Base-by-base conservation (phyloP, 2,888 invertebrate genomes). In the Scaptomyza tumidula region DNA sequence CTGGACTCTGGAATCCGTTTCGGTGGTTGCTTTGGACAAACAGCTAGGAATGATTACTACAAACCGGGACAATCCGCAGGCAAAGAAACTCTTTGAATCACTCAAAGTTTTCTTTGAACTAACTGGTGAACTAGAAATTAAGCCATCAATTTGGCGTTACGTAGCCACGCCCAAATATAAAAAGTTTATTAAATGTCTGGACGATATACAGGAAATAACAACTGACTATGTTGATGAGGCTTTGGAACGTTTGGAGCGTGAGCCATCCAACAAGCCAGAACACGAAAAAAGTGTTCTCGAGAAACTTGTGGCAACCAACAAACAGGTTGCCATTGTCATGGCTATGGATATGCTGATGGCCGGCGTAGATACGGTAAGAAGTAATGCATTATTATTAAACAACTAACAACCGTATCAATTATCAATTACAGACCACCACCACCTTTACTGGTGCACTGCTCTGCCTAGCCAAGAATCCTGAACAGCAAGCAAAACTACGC, bases 331-430 rank as follows among this genome's bases (percentile, higher is more conserved):
- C 0, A 87, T 93, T 11, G 93, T 94, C 66, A 95, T 95, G 95
- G 94, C 94, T 0, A 93, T 94, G 80, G 96, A 96, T 88, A 94
- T 96, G 95, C 80, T 96, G 13, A 91, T 94, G 59, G 95, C 95
- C 45, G 96, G 96, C 53, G 94, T 96, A 27, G 96, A 96, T 86
- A 95, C 95, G 65, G 95, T 96, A 92, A 92, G 71, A 27, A 10
- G 7, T n/a, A 27, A 1, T 33, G 11, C 2, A 48, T 27, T 0
- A 10, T 6, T 7, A 50, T 0, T 49, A 5, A n/a, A 1, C 16
- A 44, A 5, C 4, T 16, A 1, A 4, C 3, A 19, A 31, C 0
- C n/a, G 10, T 6, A 50, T 50, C 3, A 31, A 24, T 11, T 19
- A 7, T 7, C 0, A 5, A 41, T 35, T 13, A 10, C 67, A 90